phyloP scores from a whole-genome alignment of 2,888 invertebrate species.

The Allacma fusca region DNA sequence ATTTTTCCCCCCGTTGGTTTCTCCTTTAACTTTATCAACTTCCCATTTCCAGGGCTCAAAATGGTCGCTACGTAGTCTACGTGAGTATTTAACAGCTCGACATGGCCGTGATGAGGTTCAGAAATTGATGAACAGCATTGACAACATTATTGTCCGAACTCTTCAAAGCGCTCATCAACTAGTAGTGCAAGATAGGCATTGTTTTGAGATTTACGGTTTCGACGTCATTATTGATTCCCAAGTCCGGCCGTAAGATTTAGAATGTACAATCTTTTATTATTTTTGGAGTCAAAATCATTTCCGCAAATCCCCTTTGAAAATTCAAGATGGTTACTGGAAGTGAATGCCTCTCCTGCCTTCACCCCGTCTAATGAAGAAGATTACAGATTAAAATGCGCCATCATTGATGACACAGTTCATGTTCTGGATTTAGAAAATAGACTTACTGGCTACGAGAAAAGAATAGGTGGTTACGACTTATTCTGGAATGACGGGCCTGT shows the following conservation, averaged over 20 bases:
- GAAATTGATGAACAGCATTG: conserved; percentile 66
- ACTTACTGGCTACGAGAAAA: conserved; percentile 66
- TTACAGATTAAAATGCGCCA: conserved; percentile 69
- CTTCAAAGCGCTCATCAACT: conserved; percentile 69
- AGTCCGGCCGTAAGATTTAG: conserved; percentile 67
- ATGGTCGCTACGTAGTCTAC: conserved; percentile 68
- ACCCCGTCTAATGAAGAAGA: conserved; percentile 71
- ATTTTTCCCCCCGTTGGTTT: no score
- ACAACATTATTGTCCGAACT: conserved; percentile 69
- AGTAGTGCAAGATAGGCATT: conserved; percentile 69
- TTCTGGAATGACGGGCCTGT: conserved; percentile 70
- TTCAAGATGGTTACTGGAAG: conserved; percentile 69
- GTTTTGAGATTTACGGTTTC: conserved; percentile 73
- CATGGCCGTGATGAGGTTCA: conserved; percentile 68
- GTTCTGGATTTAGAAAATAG: conserved; percentile 69
- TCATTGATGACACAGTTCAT: conserved; percentile 70
- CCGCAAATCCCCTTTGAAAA: no score
- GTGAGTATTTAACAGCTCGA: conserved; percentile 68
- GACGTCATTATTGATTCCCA: conserved; percentile 70
- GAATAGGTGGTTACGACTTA: conserved; percentile 71
- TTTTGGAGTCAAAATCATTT: neutral
- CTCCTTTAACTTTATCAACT: no score
- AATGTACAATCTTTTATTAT: neutral
- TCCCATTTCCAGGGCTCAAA: conserved; percentile 68
- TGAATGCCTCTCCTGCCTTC: conserved; percentile 71